These are phyloP conservation scores for Gobio occitaniae DNA, from an alignment of 2,797 vertebrate species.

Conservation along the genomic window DNA sequence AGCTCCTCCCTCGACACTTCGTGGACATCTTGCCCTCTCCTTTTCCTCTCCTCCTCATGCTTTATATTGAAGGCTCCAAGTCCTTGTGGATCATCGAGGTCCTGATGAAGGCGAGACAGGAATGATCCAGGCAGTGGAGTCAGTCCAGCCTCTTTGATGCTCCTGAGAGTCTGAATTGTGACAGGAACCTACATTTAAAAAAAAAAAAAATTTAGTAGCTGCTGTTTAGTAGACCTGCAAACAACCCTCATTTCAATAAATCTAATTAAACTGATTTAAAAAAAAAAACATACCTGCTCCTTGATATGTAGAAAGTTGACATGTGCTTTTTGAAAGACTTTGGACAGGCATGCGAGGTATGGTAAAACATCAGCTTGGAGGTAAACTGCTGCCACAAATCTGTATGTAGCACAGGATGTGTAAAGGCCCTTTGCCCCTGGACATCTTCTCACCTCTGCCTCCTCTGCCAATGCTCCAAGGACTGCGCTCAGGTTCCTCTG, in stretches of 20 bases:
- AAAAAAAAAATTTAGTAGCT: too few relatives aligned
- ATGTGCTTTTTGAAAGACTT: background rate
- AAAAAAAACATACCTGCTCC: background rate
- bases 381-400: constrained; percentile 37
- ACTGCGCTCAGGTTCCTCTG: constrained; percentile 10
- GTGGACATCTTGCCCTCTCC: background rate
- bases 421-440: constrained; percentile 39
- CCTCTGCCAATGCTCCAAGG: constrained; percentile 31
- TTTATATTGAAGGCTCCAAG: constrained; percentile 14
- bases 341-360: constrained; percentile 25
- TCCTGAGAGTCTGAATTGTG: too few relatives aligned
- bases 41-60: constrained; percentile 20
- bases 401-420: constrained; percentile 33
- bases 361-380: constrained; percentile 43
- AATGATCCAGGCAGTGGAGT: constrained; percentile 28
- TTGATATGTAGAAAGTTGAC: constrained; percentile 35
- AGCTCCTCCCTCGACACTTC: background rate
- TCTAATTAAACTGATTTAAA: too few relatives aligned
- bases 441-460: background rate
- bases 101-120: constrained; percentile 32
- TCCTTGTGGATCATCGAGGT: constrained; percentile 34
- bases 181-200: too few relatives aligned
- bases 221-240: too few relatives aligned
- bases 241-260: too few relatives aligned
- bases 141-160: too few relatives aligned